phyloP scores from a whole-genome alignment of 2,113 vertebrate species.

The Atherinomorus stipes region DNA sequence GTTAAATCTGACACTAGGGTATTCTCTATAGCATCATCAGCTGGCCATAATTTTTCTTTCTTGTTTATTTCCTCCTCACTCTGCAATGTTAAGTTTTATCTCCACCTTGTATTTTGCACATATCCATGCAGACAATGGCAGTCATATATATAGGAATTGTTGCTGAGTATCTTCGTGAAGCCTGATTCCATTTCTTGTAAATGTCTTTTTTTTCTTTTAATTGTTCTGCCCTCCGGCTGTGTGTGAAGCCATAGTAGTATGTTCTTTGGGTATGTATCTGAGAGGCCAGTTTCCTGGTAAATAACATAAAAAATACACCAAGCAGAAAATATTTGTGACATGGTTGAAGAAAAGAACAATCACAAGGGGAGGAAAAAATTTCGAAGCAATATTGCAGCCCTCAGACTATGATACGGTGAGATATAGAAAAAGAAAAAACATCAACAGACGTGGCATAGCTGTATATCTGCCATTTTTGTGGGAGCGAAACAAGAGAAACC shows the following conservation, averaged over 20 bases:
- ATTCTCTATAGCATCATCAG: conserved; percentile 28
- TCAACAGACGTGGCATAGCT: neutral
- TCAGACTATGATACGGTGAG: neutral
- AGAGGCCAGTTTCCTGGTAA: neutral
- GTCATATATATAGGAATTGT: neutral
- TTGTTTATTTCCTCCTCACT: conserved; percentile 18
- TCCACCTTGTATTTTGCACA: neutral
- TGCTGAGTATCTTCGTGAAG: too few species aligned
- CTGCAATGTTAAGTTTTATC: conserved; percentile 18
- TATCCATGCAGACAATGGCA: neutral
- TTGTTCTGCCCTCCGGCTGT: too few species aligned
- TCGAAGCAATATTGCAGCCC: neutral
- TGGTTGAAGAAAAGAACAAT: conserved; percentile 1
- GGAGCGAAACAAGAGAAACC: neutral
- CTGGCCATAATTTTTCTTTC: conserved; percentile 4
- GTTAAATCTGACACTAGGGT: conserved; percentile 51
- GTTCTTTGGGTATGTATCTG: neutral
- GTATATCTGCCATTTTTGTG: conserved; percentile 26
- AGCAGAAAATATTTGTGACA: neutral
- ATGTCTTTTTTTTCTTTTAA: neutral
- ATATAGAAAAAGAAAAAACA: neutral
- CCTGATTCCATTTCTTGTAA: neutral
- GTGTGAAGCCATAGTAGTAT: neutral
- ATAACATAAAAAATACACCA: neutral
- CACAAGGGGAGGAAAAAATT: neutral